Evolutionary conservation across 2,888 invertebrate genomes (phyloP).

Genomic region (Ommatoiulus sabulosus): DNA sequence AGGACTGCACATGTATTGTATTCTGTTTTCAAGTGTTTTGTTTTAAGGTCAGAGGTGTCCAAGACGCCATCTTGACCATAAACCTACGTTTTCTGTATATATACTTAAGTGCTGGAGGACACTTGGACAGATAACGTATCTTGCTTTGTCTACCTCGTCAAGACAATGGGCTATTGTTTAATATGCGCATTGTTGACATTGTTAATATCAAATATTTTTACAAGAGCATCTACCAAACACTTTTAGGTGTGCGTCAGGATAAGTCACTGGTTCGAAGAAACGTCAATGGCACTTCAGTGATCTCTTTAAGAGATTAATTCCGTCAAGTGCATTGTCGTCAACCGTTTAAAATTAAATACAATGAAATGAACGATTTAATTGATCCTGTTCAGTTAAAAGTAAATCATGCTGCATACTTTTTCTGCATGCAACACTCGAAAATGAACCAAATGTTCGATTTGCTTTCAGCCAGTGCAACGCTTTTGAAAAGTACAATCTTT

Average conservation of each 20-base stretch:
- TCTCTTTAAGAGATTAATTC: neutral
- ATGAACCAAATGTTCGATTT: neutral
- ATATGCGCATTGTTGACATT: constrained; percentile 35
- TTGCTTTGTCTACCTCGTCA: constrained; percentile 5
- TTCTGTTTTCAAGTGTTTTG: too few relatives aligned
- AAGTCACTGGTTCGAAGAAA: neutral
- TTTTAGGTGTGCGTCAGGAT: neutral
- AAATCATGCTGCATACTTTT: neutral
- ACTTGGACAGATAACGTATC: neutral
- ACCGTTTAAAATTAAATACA: neutral
- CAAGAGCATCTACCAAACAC: neutral
- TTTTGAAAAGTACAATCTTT: neutral
- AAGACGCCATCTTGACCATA: neutral
- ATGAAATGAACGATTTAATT: neutral
- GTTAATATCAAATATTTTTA: neutral
- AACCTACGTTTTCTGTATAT: constrained; percentile 13
- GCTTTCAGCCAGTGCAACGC: neutral
- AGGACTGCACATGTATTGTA: too few relatives aligned
- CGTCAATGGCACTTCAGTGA: neutral
- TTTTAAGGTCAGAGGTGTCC: too few relatives aligned
- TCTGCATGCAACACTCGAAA: neutral
- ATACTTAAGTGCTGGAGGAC: neutral
- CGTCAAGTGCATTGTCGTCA: neutral
- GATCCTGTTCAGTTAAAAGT: neutral
- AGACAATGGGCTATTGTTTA: constrained; percentile 24